These are phyloP conservation scores for Mandrillus leucophaeus DNA, from an alignment of 2,113 vertebrate species.

Conservation along the genomic window DNA sequence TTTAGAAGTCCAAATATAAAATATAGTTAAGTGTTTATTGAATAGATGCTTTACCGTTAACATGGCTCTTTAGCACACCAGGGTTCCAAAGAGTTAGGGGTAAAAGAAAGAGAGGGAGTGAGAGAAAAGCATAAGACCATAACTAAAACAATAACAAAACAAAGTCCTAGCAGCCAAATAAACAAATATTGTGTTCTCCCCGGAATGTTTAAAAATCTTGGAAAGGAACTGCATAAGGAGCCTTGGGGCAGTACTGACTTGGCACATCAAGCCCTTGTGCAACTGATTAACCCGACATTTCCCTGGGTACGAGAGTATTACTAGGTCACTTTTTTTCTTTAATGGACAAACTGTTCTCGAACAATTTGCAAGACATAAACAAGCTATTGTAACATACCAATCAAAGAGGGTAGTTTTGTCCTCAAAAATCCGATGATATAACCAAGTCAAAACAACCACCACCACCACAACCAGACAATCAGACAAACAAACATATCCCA, in stretches of 20 bases:
- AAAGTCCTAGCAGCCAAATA: neutral
- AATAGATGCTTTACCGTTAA: neutral
- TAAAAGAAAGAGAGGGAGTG: neutral
- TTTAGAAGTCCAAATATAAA: neutral
- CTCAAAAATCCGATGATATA: neutral
- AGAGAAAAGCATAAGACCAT: neutral
- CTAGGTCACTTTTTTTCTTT: neutral
- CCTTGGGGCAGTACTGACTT: neutral
- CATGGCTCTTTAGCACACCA: neutral
- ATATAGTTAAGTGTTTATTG: neutral
- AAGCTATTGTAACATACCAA: slow-evolving; percentile 35
- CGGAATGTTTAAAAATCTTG: slow-evolving; percentile 21
- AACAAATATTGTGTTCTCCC: neutral
- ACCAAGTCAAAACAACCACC: neutral
- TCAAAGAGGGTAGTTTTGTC: neutral
- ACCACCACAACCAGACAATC: neutral
- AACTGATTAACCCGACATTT: neutral
- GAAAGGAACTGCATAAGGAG: neutral
- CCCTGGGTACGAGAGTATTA: neutral
- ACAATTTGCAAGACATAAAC: slow-evolving; percentile 52
- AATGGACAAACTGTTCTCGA: slow-evolving; percentile 60
- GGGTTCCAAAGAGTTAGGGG: neutral
- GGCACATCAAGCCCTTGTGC: neutral
- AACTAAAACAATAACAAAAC: slow-evolving; percentile 21
- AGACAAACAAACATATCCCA: neutral